Evolutionary conservation across 2,113 vertebrate species (phyloP), one percentile per base, ranked within the genome.

Genomic region (Brachyhypopomus occidentalis): DNA sequence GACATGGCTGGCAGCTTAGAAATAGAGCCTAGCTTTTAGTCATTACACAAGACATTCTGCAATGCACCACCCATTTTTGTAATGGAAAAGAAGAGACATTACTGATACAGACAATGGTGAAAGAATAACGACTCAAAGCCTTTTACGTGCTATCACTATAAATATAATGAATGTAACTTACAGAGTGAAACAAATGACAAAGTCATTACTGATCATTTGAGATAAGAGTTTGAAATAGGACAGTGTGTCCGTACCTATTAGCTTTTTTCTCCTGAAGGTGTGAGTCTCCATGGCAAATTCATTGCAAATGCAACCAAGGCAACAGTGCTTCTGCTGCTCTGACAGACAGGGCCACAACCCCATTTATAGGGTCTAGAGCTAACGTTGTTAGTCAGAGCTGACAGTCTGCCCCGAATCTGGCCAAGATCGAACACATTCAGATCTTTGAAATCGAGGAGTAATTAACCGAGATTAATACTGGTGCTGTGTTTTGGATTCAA

Each of bases 191-290:
- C 23, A 64, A 36, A 70, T 9, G 22, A 14, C 20, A 27, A 30
- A 45, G 45, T 14, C 45, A 52, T 52, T 52, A 52, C 45, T 52
- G 45, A 71, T 19, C 52, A 45, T 52, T 20, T 48, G 27, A 62
- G 45, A 20, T 56, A 23, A 36, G 17, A 30, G 5, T 75, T 63
- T 64, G 16, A 41, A 78, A 83, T 81, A 86, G 78, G 81, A 36
- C 59, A 88, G 79, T 45, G 20, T 23, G 30, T 75, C 92, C 92
- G 60, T 93, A 94, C 93, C 94, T 90, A 90, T 86, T 88, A 91
- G 90, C 88, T 90, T 93, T 90, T 88, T 93, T 86, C 87, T 91
- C 87, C 91, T 90, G 72, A 87, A 92, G 27, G 90, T 91, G 52
- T 90, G 89, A 45, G 90, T 71, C 79, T 94, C 94, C 94, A 94